Evolutionary conservation across 1,140 invertebrate species (phyloP), one percentile per base, ranked within the genome.

Genomic region (Wasmannia auropunctata): DNA sequence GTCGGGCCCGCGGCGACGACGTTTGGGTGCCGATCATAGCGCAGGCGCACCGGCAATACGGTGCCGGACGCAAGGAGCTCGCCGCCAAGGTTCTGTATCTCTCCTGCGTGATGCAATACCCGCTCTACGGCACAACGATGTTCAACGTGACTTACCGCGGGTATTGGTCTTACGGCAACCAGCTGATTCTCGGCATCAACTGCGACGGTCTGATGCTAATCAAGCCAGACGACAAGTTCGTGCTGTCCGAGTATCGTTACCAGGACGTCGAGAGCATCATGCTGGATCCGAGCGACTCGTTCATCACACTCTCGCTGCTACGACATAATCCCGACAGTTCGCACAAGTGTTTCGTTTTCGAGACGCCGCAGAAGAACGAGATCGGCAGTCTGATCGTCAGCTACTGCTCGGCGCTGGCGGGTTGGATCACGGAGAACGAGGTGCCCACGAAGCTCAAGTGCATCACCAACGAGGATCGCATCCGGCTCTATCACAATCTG

Each of bases 51-150:
- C 96, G 97, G 28, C 98, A 98, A 93, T 99, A 99, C 93, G 98
- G 98, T 43, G 97, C 97, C 4, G 98, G 98, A 0, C 97, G 99
- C 88, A 97, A 98, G 7, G 98, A 99, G 92, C 93, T 99, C 37
- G 98, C 98, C 3, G 98, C 98, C 1, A 99, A 99, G 95, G 98
- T 99, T 10, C 96, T 99, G 89, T 99, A 99, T 94, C 95, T 99
- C 63, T 98, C 98, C 0, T 99, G 98, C 92, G 98, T 99, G 1
- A 99, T 99, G 98, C 98, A 99, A 94, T 99, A 99, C 94, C 98
- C 98, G 0, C 95, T 99, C 0, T 99, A 99, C 93, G 99, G 98
- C 2, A 99, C 98, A 69, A 99, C 98, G 0, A 97, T 99, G 95
- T 99, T 98, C 94, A 97, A 97, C 49, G 98, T 99, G 40, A 98